These are phyloP conservation scores for Corythaixoides concolor DNA, from an alignment of 2,113 vertebrate genomes.

Conservation along the genomic window DNA sequence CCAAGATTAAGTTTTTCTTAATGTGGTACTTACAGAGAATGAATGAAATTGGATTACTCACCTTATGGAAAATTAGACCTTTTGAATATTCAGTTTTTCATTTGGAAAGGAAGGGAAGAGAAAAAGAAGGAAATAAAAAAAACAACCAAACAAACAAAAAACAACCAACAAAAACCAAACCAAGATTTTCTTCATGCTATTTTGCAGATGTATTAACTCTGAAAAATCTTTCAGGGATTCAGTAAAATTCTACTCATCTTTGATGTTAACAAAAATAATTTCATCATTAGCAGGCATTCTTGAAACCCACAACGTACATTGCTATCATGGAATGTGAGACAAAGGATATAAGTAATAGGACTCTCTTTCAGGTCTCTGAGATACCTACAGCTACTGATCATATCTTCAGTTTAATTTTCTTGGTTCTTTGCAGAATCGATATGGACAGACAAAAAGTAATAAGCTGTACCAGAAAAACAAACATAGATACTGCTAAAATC, in stretches of 20 bases:
- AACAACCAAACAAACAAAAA: no score
- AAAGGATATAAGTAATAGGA: not conserved
- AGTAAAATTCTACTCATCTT: not conserved
- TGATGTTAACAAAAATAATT: not conserved
- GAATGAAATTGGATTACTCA: not conserved
- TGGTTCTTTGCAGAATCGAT: not conserved
- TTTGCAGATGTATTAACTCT: not conserved
- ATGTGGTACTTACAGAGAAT: not conserved
- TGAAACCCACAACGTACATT: not conserved
- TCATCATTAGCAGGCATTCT: not conserved
- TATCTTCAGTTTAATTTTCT: not conserved
- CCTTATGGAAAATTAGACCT: not conserved
- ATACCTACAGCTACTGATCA: not conserved
- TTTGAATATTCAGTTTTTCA: not conserved
- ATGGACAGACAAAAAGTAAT: not conserved
- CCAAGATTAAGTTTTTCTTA: not conserved
- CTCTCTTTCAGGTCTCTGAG: not conserved
- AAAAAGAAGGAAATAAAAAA: not conserved
- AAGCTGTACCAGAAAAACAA: not conserved
- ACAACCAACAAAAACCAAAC: not conserved
- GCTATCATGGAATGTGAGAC: not conserved
- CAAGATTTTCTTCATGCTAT: not conserved
- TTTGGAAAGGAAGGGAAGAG: not conserved
- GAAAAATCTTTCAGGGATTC: not conserved
- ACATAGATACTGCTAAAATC: not conserved